Evolutionary conservation across 2,113 vertebrate genomes (phyloP), one percentile per base, ranked within the genome.

Genomic region (Gymnarchus niloticus): DNA sequence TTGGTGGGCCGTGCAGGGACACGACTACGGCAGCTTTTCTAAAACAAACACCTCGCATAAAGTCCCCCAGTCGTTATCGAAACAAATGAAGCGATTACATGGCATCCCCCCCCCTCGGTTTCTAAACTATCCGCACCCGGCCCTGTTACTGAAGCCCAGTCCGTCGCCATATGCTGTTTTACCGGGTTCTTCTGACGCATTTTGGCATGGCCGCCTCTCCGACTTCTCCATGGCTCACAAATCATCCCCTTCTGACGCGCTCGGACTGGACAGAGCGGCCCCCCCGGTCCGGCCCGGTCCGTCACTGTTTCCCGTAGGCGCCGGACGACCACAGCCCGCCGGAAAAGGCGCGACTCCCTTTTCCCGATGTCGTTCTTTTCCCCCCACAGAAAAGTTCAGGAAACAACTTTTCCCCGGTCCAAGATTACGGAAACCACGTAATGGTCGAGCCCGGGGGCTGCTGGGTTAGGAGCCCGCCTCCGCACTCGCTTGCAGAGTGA

Each of bases 321-420:
- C 44, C 73, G 14, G 56, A 82, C 56, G 33, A 17, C 23, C 44
- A 54, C 46, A 76, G 23, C 51, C 59, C 6, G 12, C 61, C 28
- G 28, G 19, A 61, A 61, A 81, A 41, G 28, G 59, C 49, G 6
- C 69, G 46, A 41, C 52, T 80, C 33, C 14, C 25, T 84, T 84
- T 25, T 57, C 61, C 65, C 28, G 59, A 12, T 59, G 46, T 69
- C 23, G 23, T 44, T 59, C 76, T 84, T 37, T 77, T 44, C 21
- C n/a, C n/a, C n/a, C n/a, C 33, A 73, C 28, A 73, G 3, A 57
- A 80, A 91, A 92, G 91, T 92, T 91, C 93, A 95, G 94, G 94
- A 95, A 95, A 93, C 93, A 91, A 93, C 93, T 93, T 94, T 73
- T 93, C 91, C 90, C 94, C 92, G 93, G 93, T 94, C 86, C 85